Evolutionary conservation across 2,797 vertebrate genomes (phyloP).

Genomic region (Lates japonicus): DNA sequence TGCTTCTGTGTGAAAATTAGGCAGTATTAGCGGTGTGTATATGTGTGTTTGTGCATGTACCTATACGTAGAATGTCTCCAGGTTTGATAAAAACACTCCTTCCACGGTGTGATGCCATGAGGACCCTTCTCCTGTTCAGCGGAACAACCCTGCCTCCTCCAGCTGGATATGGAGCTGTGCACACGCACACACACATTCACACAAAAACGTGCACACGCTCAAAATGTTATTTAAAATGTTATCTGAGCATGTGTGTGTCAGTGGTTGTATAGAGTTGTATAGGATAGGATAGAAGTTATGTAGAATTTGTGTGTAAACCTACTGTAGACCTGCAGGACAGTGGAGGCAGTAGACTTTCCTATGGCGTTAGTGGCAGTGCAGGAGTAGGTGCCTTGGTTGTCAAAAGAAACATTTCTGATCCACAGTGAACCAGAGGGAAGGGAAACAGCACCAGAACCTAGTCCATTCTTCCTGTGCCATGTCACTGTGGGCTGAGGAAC

Average conservation of each 20-base stretch:
- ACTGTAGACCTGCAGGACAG: conserved; percentile 85
- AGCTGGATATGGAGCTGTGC: conserved; percentile 29
- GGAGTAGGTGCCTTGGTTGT: conserved; percentile 86
- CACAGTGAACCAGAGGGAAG: conserved; percentile 87
- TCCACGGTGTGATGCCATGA: conserved; percentile 86
- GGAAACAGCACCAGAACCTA: conserved; percentile 65
- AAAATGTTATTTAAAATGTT: not conserved
- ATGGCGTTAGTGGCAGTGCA: conserved; percentile 89
- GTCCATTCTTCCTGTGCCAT: conserved; percentile 86
- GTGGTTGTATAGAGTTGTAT: not conserved
- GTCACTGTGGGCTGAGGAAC: conserved; percentile 86
- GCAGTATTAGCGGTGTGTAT: not conserved
- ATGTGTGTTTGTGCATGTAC: conserved; percentile 67
- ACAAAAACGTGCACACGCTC: conserved; percentile 1
- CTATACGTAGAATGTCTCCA: conserved; percentile 87
- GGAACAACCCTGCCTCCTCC: conserved; percentile 24
- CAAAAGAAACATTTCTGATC: conserved; percentile 85
- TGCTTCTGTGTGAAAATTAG: not conserved
- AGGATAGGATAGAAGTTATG: not conserved
- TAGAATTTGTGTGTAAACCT: conserved; percentile 50
- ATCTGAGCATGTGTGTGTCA: not conserved
- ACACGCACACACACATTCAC: conserved; percentile 20
- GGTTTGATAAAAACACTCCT: conserved; percentile 78
- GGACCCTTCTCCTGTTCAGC: conserved; percentile 82
- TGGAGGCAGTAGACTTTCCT: conserved; percentile 84